These are phyloP conservation scores for Melanotaenia trifasciata DNA, from an alignment of 2,797 vertebrate genomes.

Conservation along the genomic window DNA sequence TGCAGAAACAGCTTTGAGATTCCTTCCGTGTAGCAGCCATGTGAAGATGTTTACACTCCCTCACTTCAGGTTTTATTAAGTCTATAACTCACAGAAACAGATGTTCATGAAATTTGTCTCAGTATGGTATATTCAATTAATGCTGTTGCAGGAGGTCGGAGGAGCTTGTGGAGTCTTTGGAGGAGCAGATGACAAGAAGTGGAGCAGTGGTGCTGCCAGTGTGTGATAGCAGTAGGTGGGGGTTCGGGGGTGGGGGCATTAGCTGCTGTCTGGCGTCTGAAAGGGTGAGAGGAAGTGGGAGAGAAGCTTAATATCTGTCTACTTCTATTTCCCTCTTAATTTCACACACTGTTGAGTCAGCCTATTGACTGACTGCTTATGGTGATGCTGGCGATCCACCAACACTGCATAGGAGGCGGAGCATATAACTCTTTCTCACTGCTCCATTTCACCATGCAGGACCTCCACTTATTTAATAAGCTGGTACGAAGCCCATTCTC, in stretches of 20 bases:
- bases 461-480: conserved; percentile 75
- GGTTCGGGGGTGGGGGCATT: conserved; percentile 62
- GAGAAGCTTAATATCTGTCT: conserved; percentile 81
- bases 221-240: conserved; percentile 68
- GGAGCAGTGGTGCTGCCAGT: conserved; percentile 62
- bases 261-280: conserved; percentile 76
- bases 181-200: conserved; percentile 50
- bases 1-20: conserved; percentile 17
- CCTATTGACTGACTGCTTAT: conserved; percentile 81
- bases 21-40: conserved; percentile 29
- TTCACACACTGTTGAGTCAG: conserved; percentile 85
- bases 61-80: conserved; percentile 47
- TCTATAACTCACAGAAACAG: conserved; percentile 33
- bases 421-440: conserved; percentile 70
- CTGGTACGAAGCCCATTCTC: conserved; percentile 51
- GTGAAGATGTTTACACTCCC: conserved; percentile 32
- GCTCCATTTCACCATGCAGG: conserved; percentile 72
- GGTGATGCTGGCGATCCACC: conserved; percentile 74
- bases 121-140: conserved; percentile 42
- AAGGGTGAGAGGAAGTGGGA: conserved; percentile 71
- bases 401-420: conserved; percentile 68
- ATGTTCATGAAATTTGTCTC: conserved; percentile 37
- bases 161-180: conserved; percentile 22
- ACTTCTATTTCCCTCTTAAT: conserved; percentile 85
- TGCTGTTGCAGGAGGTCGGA: conserved; percentile 55